These are phyloP conservation scores for Prosopocoilus inquinatus DNA, from an alignment of 2,888 invertebrate genomes.

Conservation along the genomic window DNA sequence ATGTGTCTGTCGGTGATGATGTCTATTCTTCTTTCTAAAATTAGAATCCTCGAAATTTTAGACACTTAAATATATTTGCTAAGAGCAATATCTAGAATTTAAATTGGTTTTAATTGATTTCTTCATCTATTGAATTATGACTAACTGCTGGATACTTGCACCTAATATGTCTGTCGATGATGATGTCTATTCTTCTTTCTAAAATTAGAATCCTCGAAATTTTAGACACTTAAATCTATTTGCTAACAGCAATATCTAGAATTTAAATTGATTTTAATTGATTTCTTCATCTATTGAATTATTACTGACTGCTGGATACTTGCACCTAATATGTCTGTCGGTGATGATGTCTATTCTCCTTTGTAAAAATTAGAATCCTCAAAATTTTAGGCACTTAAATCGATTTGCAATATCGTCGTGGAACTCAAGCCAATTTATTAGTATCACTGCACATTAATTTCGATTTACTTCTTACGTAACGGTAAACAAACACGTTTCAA, in stretches of 20 bases:
- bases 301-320: conserved; percentile 37
- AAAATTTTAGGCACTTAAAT: no score
- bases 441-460: background rate
- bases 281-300: conserved; percentile 42
- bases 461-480: background rate
- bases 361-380: background rate
- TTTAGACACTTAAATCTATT: no score
- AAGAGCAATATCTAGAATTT: conserved; percentile 36
- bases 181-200: conserved; percentile 23
- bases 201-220: background rate
- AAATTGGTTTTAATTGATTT: conserved; percentile 41
- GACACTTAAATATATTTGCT: no score
- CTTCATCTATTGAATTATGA: conserved; percentile 42
- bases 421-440: background rate
- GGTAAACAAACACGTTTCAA: background rate
- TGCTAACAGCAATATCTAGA: conserved; percentile 33
- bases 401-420: no score
- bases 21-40: conserved; percentile 17
- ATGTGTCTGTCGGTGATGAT: conserved; percentile 22
- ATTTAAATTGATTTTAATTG: conserved; percentile 41
- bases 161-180: conserved; percentile 15
- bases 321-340: conserved; percentile 20
- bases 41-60: no score
- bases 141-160: conserved; percentile 35
- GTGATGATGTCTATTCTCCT: conserved; percentile 26